Base-by-base conservation (phyloP, 2,888 invertebrate species). In the Cryptophagus acutangulus region DNA sequence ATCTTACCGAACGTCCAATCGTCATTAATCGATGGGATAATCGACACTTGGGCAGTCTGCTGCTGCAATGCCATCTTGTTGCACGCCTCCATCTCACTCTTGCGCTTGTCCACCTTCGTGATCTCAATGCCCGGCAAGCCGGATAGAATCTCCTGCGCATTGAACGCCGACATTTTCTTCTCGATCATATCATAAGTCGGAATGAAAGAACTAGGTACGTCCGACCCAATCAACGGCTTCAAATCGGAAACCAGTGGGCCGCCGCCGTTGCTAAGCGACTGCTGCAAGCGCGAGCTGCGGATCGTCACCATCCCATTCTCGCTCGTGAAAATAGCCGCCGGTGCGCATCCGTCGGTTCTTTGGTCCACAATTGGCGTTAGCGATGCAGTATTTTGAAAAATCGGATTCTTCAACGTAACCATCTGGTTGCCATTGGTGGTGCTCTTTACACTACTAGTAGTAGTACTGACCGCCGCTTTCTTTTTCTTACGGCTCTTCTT, bases 221-320 rank as follows among this genome's bases (percentile, higher is more conserved):
- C 55, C 15, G 57, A 53, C n/a, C 57, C 58, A 9, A 59, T 52
- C 16, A 61, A 57, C 2, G 64, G 60, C 43, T 61, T 59, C 28
- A 63, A 51, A 47, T 62, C 61, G 3, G 59, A 46, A 13, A 63
- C 36, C 15, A 58, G 48, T 38, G 55, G 60, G 2, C 59, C 52
- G 2, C 58, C 52, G 1, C 58, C 58, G 39, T 52, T 55, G 12
- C 52, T 47, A 12, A 61, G 37, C 36, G 58, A 58, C 20, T 62
- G 61, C 33, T 62, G 62, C 66, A 82, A 73, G 0, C 81, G 62
- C 0, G 87, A 87, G 66, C 87, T 87, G 8, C 88, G 72, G 35
- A 88, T 89, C 0, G 88, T 88, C 43, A 86, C 88, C 87, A 88
- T 88, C 6, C 87, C 87, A 57, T 82, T 80, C 45, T 81, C 82